Evolutionary conservation across 2,113 vertebrate species (phyloP).

Genomic region (Chionodraco myersi): DNA sequence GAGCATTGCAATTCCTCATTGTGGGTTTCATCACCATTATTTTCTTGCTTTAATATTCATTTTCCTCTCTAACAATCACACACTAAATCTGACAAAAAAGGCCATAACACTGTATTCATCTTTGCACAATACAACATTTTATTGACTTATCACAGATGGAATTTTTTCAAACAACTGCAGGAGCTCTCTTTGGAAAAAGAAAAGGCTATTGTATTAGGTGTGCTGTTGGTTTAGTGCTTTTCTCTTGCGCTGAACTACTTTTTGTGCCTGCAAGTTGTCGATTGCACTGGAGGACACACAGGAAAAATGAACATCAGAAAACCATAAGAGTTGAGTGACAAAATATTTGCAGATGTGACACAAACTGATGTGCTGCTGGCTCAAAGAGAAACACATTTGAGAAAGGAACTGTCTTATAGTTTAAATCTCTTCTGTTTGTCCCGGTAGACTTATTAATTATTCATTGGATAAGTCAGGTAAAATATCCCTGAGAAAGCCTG

Average conservation of each 20-base stretch:
- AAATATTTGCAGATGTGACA: constrained; percentile 60
- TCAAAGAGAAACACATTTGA: constrained; percentile 54
- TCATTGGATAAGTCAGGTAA: constrained; percentile 40
- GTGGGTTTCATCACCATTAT: background rate
- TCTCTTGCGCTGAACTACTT: constrained; percentile 6
- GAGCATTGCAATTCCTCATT: background rate
- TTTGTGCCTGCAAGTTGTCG: constrained; percentile 7
- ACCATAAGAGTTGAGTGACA: constrained; percentile 38
- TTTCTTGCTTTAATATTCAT: constrained; percentile 17
- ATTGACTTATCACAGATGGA: constrained; percentile 7
- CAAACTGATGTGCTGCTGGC: constrained; percentile 33
- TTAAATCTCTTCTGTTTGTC: constrained; percentile 46
- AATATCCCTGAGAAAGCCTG: constrained; percentile 31
- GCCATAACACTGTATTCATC: background rate
- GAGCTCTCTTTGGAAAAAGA: constrained; percentile 23
- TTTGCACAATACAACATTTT: constrained; percentile 1
- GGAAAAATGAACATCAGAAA: constrained; percentile 35
- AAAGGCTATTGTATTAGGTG: constrained; percentile 12
- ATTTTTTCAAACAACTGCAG: constrained; percentile 1
- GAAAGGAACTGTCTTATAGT: constrained; percentile 39
- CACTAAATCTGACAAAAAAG: constrained; percentile 2
- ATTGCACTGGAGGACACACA: background rate
- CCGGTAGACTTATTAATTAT: constrained; percentile 71
- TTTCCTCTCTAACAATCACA: constrained; percentile 26
- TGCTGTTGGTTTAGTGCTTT: constrained; percentile 27